A percentile compares a stretch with the other conserved stretches of the same genome.
Evolutionary conservation across 2,797 vertebrate species (phyloP).

Genomic region (Falco peregrinus): DNA sequence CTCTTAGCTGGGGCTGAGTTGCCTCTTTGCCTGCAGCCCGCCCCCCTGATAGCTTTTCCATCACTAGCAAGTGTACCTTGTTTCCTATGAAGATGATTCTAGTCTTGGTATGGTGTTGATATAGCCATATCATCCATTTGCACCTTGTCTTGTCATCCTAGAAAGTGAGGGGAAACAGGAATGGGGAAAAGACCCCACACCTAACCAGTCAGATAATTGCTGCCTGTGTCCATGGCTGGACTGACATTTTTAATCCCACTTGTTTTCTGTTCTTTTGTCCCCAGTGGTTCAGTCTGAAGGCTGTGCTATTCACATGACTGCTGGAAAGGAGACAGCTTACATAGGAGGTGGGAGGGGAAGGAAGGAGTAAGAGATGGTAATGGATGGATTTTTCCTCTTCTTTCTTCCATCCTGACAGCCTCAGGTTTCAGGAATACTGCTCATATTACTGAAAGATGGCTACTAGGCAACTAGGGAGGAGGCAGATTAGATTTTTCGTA

Average conservation of each 20-base stretch:
- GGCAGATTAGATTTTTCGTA: not conserved
- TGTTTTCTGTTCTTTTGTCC: not conserved
- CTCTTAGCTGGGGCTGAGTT: not conserved
- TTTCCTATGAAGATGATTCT: not conserved
- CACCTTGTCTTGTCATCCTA: not conserved
- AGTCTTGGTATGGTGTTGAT: not conserved
- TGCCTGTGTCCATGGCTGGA: accelerated
- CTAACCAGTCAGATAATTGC: not conserved
- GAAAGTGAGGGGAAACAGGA: not conserved
- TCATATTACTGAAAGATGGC: not conserved
- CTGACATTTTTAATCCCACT: not conserved
- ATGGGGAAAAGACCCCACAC: not conserved
- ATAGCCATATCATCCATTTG: not conserved
- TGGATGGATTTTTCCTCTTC: not conserved
- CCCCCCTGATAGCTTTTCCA: not conserved
- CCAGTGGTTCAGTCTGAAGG: not conserved
- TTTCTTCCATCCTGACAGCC: not conserved
- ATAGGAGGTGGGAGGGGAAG: not conserved
- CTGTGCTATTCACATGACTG: not conserved
- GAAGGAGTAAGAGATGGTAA: not conserved
- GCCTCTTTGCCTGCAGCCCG: not conserved
- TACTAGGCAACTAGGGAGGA: not conserved
- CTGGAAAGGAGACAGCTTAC: not conserved
- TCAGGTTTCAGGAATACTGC: not conserved
- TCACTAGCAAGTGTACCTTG: not conserved